Base-by-base conservation (phyloP, 2,888 invertebrate species). In the Osmoderma eremita region DNA sequence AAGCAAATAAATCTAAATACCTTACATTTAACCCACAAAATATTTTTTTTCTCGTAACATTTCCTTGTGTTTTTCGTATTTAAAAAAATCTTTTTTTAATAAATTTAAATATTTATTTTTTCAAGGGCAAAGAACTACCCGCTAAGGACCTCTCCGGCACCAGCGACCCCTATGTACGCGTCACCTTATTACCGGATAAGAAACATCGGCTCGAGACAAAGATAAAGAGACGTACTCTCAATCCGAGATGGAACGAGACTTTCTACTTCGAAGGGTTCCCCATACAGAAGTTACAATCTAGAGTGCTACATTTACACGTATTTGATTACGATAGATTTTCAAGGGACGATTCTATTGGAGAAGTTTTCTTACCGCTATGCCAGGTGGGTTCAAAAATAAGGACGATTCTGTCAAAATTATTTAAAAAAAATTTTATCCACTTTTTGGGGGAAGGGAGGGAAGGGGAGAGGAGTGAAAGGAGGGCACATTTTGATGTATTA, bases 291-390 rank as follows among this genome's bases (percentile, higher is more conserved):
- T 85, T 96, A 66, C 95, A 95, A 80, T 94, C 93, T 75, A 88
- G 95, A 81, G 95, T 95, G 30, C 86, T 96, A 30, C 95, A 96
- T 81, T 88, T 96, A 58, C 95, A 96, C 83, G 95, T 96, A 62
- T 95, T 95, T 82, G 95, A 96, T 83, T 95, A 95, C 84, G 95
- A 96, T 82, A 89, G 95, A 76, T 96, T 96, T 84, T 95, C 95
- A 53, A 87, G 95, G 76, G 95, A 96, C 80, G 95, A 96, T 81
- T 95, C 95, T 53, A 96, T 96, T 77, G 95, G 95, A 2, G 95
- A 96, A 83, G 93, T 95, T 72, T 95, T 95, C 83, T 84, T 95
- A 77, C 95, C 95, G 4, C 85, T 96, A 5, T 95, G 94, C 81
- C 95, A 95, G 91, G 94, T 94, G 84, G 30, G 30, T 30, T 30